Evolutionary conservation across 2,797 vertebrate species (phyloP).

Genomic region (Spea hammondii): DNA sequence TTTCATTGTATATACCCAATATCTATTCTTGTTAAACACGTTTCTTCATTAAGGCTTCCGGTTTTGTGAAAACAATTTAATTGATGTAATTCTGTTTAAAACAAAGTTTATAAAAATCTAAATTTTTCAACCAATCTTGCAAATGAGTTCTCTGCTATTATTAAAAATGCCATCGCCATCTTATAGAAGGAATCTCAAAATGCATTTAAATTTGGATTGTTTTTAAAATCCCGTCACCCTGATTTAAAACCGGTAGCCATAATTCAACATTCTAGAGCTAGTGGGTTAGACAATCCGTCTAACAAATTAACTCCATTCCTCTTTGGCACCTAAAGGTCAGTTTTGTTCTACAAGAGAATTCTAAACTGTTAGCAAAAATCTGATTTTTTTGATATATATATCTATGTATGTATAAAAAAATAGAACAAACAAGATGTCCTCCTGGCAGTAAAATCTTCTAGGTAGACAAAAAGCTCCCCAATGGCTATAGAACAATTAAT

Average conservation of each 20-base stretch:
- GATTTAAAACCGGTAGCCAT: slow-evolving; percentile 29
- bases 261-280: slow-evolving; percentile 13
- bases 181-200: too few relatives aligned
- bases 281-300: background rate
- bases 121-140: too few relatives aligned
- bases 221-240: background rate
- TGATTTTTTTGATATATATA: background rate
- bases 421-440: background rate
- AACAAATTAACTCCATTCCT: background rate
- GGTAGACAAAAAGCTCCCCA: background rate
- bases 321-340: slow-evolving; percentile 33
- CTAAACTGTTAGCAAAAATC: background rate
- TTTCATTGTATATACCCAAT: slow-evolving; percentile 27
- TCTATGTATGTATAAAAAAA: background rate
- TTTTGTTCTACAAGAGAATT: slow-evolving; percentile 11
- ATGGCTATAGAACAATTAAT: background rate
- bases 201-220: too few relatives aligned
- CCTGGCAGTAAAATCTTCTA: slow-evolving; percentile 30
- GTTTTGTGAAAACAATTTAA: background rate
- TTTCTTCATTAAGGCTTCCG: slow-evolving; percentile 29
- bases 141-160: too few relatives aligned
- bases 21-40: background rate
- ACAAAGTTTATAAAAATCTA: too few relatives aligned
- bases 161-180: too few relatives aligned
- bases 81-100: background rate